Base-by-base conservation (phyloP, 2,113 vertebrate species). In the Paracanthobrama guichenoti region DNA sequence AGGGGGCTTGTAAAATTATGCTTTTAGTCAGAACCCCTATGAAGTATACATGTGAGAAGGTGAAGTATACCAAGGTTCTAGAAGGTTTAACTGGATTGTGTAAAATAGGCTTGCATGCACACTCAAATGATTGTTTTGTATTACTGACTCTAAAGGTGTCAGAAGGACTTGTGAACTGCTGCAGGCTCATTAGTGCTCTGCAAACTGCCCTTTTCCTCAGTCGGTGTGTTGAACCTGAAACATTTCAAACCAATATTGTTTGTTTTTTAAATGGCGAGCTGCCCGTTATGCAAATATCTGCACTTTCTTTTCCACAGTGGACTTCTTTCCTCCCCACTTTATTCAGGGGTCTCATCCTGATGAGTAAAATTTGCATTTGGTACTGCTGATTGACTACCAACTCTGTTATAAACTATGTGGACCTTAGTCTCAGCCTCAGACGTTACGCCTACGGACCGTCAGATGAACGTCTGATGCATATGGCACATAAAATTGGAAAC, bases 201-300 rank as follows among this genome's bases (percentile, higher is more conserved):
- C 31, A 57, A 84, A 24, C 60, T 62, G 46, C 44, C 57, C 22
- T 76, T 77, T 78, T 74, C 22, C 0, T 44, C 60, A 18, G 14
- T 44, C 39, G 31, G 12, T 12, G 28, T 26, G 10, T 39, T 24
- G 76, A 64, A 57, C 46, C 50, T 78, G 75, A 60, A 57, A 53
- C 18, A 71, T 79, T 39, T 84, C 64, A 79, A 67, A 79, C n/a
- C 74, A 57, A 71, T 50, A n/a, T n/a, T 79, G 64, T 71, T 76
- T 44, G 74, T 55, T 79, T 57, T 78, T 78, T 22, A 84, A 69
- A 59, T 84, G 35, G 62, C 24, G n/a, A 59, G 62, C 75, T 59
- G 39, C 75, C 46, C 20, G n/a, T 48, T 78, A 84, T 84, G 83
- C 31, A 78, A 69, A 84, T 84, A 66, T 50, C 1, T 50, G 3